These are phyloP conservation scores for Abrostola tripartita DNA, from an alignment of 2,888 invertebrate species.

Conservation along the genomic window DNA sequence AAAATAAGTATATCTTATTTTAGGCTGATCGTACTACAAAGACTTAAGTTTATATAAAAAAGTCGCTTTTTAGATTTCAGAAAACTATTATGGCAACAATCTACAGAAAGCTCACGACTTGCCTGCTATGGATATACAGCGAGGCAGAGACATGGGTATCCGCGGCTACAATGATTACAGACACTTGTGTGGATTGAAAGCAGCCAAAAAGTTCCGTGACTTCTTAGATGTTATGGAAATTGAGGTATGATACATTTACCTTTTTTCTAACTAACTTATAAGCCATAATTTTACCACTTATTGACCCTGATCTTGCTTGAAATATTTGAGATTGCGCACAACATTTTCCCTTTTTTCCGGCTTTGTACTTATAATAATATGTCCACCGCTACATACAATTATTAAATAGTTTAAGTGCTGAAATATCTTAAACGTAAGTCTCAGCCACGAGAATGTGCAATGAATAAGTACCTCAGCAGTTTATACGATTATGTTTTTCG, in stretches of 20 bases:
- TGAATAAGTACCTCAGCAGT: background rate
- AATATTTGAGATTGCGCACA: no score
- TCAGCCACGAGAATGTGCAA: background rate
- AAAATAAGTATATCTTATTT: no score
- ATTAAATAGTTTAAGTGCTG: no score
- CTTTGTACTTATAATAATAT: no score
- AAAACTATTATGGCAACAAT: conserved; percentile 68
- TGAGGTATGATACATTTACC: conserved; percentile 62
- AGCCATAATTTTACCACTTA: no score
- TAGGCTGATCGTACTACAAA: no score
- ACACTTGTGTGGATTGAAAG: conserved; percentile 69
- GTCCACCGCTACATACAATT: no score
- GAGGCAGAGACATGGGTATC: conserved; percentile 75
- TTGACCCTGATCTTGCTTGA: no score
- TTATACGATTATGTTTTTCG: conserved; percentile 14
- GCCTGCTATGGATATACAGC: conserved; percentile 72
- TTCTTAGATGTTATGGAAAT: conserved; percentile 73
- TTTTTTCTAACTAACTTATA: background rate
- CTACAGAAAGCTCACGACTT: conserved; percentile 72
- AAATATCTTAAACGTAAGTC: conserved; percentile 3
- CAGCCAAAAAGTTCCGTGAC: conserved; percentile 72
- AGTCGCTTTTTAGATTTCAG: conserved; percentile 65
- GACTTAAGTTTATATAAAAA: background rate
- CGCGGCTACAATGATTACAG: conserved; percentile 78
- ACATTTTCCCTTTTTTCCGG: no score